These are phyloP conservation scores for Napeogenes inachia DNA, from an alignment of 2,888 invertebrate species.

Conservation along the genomic window DNA sequence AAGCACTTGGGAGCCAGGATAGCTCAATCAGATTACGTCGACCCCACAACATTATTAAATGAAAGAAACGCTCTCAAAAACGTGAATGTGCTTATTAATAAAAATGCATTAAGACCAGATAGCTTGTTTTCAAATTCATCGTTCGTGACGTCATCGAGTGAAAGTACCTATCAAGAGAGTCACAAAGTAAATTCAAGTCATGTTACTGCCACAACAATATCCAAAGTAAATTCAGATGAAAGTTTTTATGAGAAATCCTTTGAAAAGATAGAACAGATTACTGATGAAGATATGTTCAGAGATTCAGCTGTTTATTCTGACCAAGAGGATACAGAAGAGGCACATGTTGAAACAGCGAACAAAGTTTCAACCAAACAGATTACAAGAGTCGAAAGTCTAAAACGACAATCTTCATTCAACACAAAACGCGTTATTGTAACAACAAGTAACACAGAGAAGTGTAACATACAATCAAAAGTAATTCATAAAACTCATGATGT, in stretches of 20 bases:
- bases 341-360: constrained; percentile 39
- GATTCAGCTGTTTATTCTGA: constrained; percentile 92
- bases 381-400: constrained; percentile 52
- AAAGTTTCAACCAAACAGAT: constrained; percentile 45
- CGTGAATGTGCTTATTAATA: constrained; percentile 80
- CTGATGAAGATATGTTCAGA: constrained; percentile 83
- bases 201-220: constrained; percentile 30
- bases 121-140: constrained; percentile 78
- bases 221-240: constrained; percentile 71
- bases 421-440: constrained; percentile 46
- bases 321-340: constrained; percentile 75
- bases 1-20: constrained; percentile 91
- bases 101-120: constrained; percentile 73
- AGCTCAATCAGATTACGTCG: constrained; percentile 91
- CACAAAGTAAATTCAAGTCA: constrained; percentile 37
- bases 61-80: constrained; percentile 68
- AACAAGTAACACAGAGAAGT: constrained; percentile 46
- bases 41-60: constrained; percentile 82
- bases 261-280: constrained; percentile 84
- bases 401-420: constrained; percentile 53
- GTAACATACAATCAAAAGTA: constrained; percentile 40
- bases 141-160: constrained; percentile 75
- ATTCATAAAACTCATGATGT: constrained; percentile 32
- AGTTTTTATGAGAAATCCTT: constrained; percentile 87
- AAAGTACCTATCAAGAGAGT: constrained; percentile 65